phyloP scores from a whole-genome alignment of 2,888 invertebrate species.

The Leuctra nigra region DNA sequence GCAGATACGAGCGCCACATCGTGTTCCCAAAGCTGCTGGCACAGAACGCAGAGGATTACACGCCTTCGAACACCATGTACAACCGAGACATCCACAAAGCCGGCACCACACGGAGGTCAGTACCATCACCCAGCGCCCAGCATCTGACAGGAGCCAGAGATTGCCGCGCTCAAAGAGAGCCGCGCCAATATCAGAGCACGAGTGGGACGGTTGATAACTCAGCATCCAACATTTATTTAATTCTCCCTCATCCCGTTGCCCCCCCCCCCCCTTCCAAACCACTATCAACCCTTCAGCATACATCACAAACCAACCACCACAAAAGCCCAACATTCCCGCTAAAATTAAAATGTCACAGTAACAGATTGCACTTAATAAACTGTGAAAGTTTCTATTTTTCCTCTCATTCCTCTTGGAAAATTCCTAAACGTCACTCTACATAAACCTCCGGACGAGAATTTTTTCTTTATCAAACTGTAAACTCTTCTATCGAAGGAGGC shows the following conservation, averaged over 20 bases:
- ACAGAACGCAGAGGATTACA: slow-evolving; percentile 84
- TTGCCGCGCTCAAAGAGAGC: too few relatives aligned
- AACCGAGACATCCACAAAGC: slow-evolving; percentile 82
- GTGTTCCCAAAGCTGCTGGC: slow-evolving; percentile 90
- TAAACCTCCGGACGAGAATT: too few relatives aligned
- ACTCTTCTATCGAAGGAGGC: too few relatives aligned
- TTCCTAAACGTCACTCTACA: background rate
- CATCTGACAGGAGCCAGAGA: too few relatives aligned
- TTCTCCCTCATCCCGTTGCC: too few relatives aligned
- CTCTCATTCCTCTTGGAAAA: background rate
- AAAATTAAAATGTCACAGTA: slow-evolving; percentile 24
- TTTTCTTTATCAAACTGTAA: too few relatives aligned
- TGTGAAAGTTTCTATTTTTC: background rate
- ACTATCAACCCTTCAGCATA: background rate
- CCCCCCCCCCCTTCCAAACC: too few relatives aligned
- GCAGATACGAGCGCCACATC: slow-evolving; percentile 87
- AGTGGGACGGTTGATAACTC: too few relatives aligned
- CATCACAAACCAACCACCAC: slow-evolving; percentile 1
- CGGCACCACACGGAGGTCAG: slow-evolving; percentile 79
- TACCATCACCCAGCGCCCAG: background rate
- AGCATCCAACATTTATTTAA: background rate
- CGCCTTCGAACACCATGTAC: slow-evolving; percentile 78
- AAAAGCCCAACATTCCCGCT: slow-evolving; percentile 16
- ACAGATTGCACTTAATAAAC: slow-evolving; percentile 23
- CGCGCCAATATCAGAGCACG: background rate